phyloP scores from a whole-genome alignment of 2,797 vertebrate species.

The Emydoidea blandingii region DNA sequence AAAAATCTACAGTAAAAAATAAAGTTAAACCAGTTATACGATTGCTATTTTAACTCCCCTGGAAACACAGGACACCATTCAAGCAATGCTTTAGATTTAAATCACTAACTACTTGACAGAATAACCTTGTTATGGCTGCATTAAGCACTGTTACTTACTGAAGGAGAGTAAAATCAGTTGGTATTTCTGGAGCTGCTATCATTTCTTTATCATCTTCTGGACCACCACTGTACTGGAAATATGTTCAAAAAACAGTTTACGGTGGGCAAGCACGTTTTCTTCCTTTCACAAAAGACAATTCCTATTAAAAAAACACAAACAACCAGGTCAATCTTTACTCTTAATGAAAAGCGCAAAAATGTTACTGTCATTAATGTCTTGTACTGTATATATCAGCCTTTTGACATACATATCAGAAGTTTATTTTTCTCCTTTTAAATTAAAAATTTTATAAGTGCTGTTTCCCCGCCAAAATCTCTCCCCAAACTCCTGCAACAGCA shows the following conservation, averaged over 20 bases:
- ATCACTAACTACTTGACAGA: neutral
- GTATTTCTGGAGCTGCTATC: constrained; percentile 99
- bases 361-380: neutral
- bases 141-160: constrained; percentile 86
- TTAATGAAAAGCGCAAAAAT: neutral
- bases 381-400: neutral
- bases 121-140: neutral
- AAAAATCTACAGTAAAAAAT: neutral
- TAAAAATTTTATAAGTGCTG: neutral
- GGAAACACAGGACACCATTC: neutral
- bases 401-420: neutral
- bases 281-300: constrained; percentile 70
- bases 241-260: constrained; percentile 86
- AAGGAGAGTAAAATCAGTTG: constrained; percentile 94
- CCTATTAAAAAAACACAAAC: constrained; percentile 60
- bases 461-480: neutral
- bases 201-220: constrained; percentile 99
- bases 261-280: constrained; percentile 65
- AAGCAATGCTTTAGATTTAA: neutral
- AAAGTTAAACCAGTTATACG: neutral
- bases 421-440: constrained; percentile 1
- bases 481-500: neutral
- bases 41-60: neutral
- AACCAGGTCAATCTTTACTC: constrained; percentile 32
- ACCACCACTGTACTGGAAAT: constrained; percentile 91